These are phyloP conservation scores for Platorchestia sp. DNA, from an alignment of 1,140 invertebrate species.

Conservation along the genomic window DNA sequence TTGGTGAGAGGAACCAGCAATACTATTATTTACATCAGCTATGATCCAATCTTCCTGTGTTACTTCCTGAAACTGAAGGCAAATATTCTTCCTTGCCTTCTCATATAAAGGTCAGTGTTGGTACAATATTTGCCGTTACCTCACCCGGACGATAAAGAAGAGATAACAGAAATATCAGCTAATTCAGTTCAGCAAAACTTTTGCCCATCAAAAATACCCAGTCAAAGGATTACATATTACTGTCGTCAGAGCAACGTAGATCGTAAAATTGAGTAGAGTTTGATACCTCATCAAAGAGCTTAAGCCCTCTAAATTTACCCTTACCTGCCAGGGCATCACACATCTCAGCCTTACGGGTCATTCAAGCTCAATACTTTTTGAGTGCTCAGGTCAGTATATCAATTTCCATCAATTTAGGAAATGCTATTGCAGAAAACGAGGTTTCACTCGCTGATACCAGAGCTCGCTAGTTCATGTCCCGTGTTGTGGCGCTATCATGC, in stretches of 20 bases:
- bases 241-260: not conserved
- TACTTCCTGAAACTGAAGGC: not conserved
- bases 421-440: not conserved
- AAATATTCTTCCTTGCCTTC: not conserved
- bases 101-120: not conserved
- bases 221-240: not conserved
- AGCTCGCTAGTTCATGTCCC: not conserved
- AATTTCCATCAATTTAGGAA: not conserved
- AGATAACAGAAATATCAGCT: not conserved
- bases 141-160: not conserved
- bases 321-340: not conserved
- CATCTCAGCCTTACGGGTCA: not conserved
- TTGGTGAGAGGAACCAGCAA: not conserved
- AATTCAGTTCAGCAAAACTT: not conserved
- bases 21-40: not conserved
- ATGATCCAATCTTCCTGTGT: not conserved
- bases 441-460: not conserved
- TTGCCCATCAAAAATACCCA: not conserved
- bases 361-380: not conserved
- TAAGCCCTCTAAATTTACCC: not conserved
- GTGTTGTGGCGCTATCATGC: not conserved
- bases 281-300: not conserved
- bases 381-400: not conserved
- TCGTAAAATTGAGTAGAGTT: not conserved
- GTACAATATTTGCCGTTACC: not conserved